Evolutionary conservation across 2,888 invertebrate genomes (phyloP), one percentile per base, ranked within the genome.

Genomic region (Disparrhopalites patrizii): DNA sequence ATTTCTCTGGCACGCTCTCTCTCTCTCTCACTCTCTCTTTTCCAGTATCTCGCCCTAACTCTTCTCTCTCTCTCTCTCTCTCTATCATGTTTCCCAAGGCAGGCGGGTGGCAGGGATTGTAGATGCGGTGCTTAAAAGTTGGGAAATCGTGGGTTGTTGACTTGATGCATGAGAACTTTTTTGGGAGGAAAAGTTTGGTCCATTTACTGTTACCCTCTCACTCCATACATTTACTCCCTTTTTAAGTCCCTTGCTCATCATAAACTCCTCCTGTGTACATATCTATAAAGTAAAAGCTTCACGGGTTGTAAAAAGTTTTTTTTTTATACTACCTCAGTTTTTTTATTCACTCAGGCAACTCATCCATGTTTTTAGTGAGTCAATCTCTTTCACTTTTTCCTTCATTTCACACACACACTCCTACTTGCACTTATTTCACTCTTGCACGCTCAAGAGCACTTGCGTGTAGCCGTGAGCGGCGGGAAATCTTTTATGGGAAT

Each of bases 311-410:
- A 25, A 31, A 36, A 56, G 33, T 56, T n/a, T n/a, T n/a, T n/a
- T n/a, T n/a, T n/a, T n/a, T n/a, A n/a, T n/a, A n/a, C n/a, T n/a
- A n/a, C n/a, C n/a, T n/a, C n/a, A n/a, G n/a, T n/a, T n/a, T n/a
- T n/a, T n/a, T n/a, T n/a, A n/a, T n/a, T n/a, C n/a, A n/a, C n/a
- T n/a, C n/a, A n/a, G n/a, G n/a, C n/a, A n/a, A n/a, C n/a, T n/a
- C n/a, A n/a, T n/a, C n/a, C 25, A 61, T 8, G 1, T 36, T 61
- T 61, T 51, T 61, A 62, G 52, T 55, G 38, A 54, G 36, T 52
- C 38, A 38, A 47, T 61, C 50, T 62, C 60, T 47, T 33, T 28
- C 38, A 36, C 54, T 38, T 52, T 20, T 52, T 54, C 38, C 52
- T 30, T 62, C 40, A 30, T 43, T 43, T 31, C 60, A 60, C 23